Evolutionary conservation across 1,140 invertebrate species (phyloP), one percentile per base, ranked within the genome.

Genomic region (Megathymus violae): DNA sequence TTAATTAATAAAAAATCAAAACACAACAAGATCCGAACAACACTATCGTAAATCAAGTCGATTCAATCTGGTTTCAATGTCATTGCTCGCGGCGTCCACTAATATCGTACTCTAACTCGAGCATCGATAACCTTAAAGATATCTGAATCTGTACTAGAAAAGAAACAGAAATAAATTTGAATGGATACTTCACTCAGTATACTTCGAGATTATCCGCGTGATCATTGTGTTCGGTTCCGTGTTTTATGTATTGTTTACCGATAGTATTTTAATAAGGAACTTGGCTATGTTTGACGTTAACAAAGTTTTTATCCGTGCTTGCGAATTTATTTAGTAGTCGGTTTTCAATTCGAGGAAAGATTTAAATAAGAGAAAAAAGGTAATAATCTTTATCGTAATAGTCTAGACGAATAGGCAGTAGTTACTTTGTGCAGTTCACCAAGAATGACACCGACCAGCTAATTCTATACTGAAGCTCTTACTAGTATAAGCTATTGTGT

Each of bases 81-180:
- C 46, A 48, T 13, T 17, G 22, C 43, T 43, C n/a, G n/a, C 31
- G 10, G 10, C 25, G 31, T 51, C 25, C 11, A 25, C 25, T 25
- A 56, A 19, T 6, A 16, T 46, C n/a, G 6, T 10, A 40, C 15
- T 5, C 4, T n/a, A 44, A 41, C 47, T 62, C 38, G 17, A 51
- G 38, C 51, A 15, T 41, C 17, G 59, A 62, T 62, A 51, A 48
- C 59, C 59, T 50, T 41, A 5, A 13, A 36, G 25, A 62, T 47
- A 47, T 27, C 14, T 41, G 43, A 60, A 40, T 40, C 40, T 1
- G 1, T 14, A 43, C 2, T 43, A 43, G 40, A 43, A 9, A 17
- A 43, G 14, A 16, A 43, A 43, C 7, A 31, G 16, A 22, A 46
- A 31, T 48, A 48, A 48, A 15, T 27, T 27, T 31, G 22, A 48